Percentiles rank a stretch among this genome's conserved stretches.
phyloP scores from a whole-genome alignment of 2,797 vertebrate species.

The Semaprochilodus insignis region DNA sequence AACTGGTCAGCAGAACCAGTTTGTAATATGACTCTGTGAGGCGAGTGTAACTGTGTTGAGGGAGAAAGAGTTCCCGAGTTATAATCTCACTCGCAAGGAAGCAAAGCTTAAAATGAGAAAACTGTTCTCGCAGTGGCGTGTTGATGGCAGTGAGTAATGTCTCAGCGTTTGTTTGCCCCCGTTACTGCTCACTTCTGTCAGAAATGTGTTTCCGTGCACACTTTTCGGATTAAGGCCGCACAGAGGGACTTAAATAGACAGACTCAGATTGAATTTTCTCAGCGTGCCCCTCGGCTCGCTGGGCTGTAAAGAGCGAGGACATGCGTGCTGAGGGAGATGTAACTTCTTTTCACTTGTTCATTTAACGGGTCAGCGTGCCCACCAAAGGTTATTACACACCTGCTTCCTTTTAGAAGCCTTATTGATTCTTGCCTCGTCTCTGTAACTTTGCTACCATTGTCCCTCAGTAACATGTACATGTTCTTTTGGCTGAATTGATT shows the following conservation, averaged over 20 bases:
- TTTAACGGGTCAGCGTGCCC: slow-evolving; percentile 20
- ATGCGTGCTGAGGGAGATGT: slow-evolving; percentile 3
- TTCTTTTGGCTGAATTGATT: background rate
- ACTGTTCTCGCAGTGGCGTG: background rate
- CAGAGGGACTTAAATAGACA: slow-evolving; percentile 21
- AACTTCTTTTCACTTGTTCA: slow-evolving; percentile 3
- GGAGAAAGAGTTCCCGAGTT: background rate
- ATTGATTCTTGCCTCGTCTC: background rate
- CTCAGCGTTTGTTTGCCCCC: background rate
- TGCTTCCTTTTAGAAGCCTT: slow-evolving; percentile 4
- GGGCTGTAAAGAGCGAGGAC: slow-evolving; percentile 12
- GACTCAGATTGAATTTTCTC: slow-evolving; percentile 23
- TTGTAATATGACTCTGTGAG: background rate
- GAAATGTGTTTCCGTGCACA: slow-evolving; percentile 21
- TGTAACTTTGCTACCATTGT: background rate
- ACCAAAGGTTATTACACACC: slow-evolving; percentile 19
- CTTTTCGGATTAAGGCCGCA: slow-evolving; percentile 14
- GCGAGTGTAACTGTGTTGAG: background rate
- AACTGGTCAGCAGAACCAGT: too few relatives aligned
- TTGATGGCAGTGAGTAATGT: background rate
- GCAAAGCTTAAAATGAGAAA: too few relatives aligned
- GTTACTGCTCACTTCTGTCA: slow-evolving; percentile 6
- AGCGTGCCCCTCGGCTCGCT: slow-evolving; percentile 24
- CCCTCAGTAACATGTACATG: background rate
- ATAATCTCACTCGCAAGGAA: background rate